Base-by-base conservation (phyloP, 2,888 invertebrate species). In the Lasiommata megera region DNA sequence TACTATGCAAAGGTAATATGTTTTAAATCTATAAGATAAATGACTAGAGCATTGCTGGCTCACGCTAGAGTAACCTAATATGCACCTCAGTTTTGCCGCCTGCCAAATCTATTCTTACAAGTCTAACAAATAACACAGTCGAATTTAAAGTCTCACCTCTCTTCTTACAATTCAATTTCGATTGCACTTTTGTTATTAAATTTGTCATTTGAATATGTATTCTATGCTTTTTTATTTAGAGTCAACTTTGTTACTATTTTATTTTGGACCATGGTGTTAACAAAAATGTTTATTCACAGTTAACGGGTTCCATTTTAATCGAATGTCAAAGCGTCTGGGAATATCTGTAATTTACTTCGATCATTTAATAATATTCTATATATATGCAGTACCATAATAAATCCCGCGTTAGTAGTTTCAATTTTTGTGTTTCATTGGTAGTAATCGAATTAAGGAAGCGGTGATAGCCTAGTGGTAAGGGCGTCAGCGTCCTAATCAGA, bases 91-190 rank as follows among this genome's bases (percentile, higher is more conserved):
- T 56, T 54, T 56, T 60, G 68, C 63, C 63, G 73, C 66, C 73
- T 84, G 85, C 86, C 85, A 85, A 82, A 59, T 84, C 86, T 86
- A 86, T 85, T 86, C 79, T 82, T 78, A 79, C 69, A 71, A 71
- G 73, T 71, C 70, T 65, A 65, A 67, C 37, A 44, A 59, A 34
- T 48, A 56, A 38, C 14, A 28, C 63, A 62, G 60, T 12, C 40
- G 6, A 65, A 58, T 63, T 47, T 62, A 23, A 56, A 60, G 56
- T 66, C 44, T 63, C 66, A 40, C 0, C 0, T 0, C 3, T 34
- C 28, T 3, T 5, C 0, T 0, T 58, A 63, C 28, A 62, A 52
- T 37, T 44, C 31, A 65, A 51, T 62, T 65, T 67, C 29, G 36
- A 41, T 50, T 65, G 58, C 34, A 50, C 0, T 1, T 7, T 1